Evolutionary conservation across 2,113 vertebrate species (phyloP).

Genomic region (Syngnathoides biaculeatus): DNA sequence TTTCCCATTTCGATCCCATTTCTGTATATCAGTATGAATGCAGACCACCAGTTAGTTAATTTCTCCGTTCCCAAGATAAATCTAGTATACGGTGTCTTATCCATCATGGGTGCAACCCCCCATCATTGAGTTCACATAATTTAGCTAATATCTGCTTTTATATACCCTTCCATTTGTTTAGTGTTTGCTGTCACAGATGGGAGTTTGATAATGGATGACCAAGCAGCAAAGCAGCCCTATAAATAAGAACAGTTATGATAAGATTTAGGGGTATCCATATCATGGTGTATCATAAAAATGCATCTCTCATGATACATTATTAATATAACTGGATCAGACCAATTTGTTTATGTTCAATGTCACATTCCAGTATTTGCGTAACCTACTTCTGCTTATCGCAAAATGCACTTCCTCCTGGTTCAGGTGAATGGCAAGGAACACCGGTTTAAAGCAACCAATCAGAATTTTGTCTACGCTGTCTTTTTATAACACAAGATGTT

Average conservation of each 20-base stretch:
- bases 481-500: too few species aligned
- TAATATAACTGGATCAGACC: too few species aligned
- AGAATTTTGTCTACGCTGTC: too few species aligned
- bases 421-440: too few species aligned
- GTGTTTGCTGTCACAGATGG: conserved; percentile 83
- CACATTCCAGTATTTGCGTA: too few species aligned
- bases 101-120: conserved; percentile 85
- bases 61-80: conserved; percentile 92
- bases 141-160: conserved; percentile 85
- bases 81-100: conserved; percentile 83
- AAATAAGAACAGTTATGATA: conserved; percentile 50
- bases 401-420: too few species aligned
- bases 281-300: neutral
- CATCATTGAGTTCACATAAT: conserved; percentile 80
- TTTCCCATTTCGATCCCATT: conserved; percentile 45
- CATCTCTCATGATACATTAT: too few species aligned
- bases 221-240: conserved; percentile 70
- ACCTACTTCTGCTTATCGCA: too few species aligned
- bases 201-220: conserved; percentile 81
- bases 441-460: too few species aligned
- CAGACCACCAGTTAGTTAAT: conserved; percentile 84
- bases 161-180: conserved; percentile 86
- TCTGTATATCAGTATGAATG: conserved; percentile 78
- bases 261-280: conserved; percentile 12
- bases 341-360: too few species aligned